Conservation (phyloP, 2,888 invertebrate genomes). For the Gryllus longicercus region DNA sequence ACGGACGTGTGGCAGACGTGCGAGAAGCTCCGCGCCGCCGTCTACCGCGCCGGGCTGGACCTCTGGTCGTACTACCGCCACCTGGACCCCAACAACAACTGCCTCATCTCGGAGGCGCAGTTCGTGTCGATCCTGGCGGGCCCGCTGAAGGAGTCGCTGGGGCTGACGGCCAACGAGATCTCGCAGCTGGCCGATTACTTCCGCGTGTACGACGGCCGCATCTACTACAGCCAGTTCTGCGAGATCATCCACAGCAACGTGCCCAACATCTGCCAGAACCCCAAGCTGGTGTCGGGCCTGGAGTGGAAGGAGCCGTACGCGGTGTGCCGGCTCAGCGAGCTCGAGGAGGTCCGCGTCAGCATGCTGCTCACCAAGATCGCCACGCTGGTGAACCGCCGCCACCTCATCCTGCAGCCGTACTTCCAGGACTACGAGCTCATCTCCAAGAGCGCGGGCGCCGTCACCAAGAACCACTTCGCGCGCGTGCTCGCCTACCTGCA, state of each 20-base stretch:
- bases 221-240: constrained; percentile 72
- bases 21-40: constrained; percentile 74
- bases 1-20: constrained; percentile 74
- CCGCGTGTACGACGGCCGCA: constrained; percentile 72
- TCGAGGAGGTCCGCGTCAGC: constrained; percentile 65
- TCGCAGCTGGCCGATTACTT: constrained; percentile 73
- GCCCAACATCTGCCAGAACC: constrained; percentile 52
- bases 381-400: constrained; percentile 53
- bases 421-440: constrained; percentile 74
- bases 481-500: constrained; percentile 69
- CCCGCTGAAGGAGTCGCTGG: constrained; percentile 62
- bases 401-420: constrained; percentile 67
- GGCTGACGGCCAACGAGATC: constrained; percentile 69
- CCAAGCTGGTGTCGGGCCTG: constrained; percentile 52
- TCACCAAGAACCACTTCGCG: constrained; percentile 73
- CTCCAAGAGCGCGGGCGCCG: constrained; percentile 68
- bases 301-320: constrained; percentile 71
- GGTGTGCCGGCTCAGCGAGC: constrained; percentile 59
- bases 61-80: constrained; percentile 67
- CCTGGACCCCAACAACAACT: constrained; percentile 64
- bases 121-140: constrained; percentile 69
- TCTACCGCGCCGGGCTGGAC: constrained; percentile 68
- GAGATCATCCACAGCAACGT: constrained; percentile 66
- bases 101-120: constrained; percentile 69
- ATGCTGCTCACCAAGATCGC: constrained; percentile 72